phyloP scores from a whole-genome alignment of 2,113 vertebrate species.

The Pseudopodoces humilis region DNA sequence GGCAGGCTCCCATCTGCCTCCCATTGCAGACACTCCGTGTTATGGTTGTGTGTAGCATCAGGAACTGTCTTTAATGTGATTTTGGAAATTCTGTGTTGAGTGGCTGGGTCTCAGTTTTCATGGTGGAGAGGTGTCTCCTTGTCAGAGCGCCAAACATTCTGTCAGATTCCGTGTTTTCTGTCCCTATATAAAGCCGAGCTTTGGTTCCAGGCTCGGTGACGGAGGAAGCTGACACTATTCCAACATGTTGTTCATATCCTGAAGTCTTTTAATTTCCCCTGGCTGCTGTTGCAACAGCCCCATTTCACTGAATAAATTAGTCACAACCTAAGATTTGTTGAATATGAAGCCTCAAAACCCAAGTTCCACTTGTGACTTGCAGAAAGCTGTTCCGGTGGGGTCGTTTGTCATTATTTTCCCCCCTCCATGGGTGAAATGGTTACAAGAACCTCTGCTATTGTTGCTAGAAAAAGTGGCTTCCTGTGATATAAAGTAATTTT shows the following conservation, averaged over 20 bases:
- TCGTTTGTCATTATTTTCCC: not conserved
- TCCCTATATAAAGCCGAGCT: not conserved
- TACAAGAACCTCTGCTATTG: constrained; percentile 50
- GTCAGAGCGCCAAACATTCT: not conserved
- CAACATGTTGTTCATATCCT: constrained; percentile 38
- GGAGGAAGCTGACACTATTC: constrained; percentile 10
- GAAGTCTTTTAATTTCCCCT: constrained; percentile 35
- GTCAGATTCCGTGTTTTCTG: not conserved
- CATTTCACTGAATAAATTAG: constrained; percentile 43
- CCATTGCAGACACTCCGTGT: not conserved
- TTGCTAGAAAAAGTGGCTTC: constrained; percentile 66
- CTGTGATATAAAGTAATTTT: constrained; percentile 73
- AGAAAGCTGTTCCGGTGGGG: not conserved
- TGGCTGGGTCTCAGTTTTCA: not conserved
- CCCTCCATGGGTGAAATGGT: constrained; percentile 21
- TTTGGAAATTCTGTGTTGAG: not conserved
- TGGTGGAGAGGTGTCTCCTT: not conserved
- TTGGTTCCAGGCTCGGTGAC: not conserved
- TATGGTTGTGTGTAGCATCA: not conserved
- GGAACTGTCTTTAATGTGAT: not conserved
- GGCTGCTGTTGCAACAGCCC: constrained; percentile 30
- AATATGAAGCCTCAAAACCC: not conserved
- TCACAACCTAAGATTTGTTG: not conserved
- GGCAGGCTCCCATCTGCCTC: not conserved
- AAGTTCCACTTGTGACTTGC: not conserved